Percentiles rank a stretch among this genome's conserved stretches.
Evolutionary conservation across 2,797 vertebrate species (phyloP).

Genomic region (Sebastes steindachneri): DNA sequence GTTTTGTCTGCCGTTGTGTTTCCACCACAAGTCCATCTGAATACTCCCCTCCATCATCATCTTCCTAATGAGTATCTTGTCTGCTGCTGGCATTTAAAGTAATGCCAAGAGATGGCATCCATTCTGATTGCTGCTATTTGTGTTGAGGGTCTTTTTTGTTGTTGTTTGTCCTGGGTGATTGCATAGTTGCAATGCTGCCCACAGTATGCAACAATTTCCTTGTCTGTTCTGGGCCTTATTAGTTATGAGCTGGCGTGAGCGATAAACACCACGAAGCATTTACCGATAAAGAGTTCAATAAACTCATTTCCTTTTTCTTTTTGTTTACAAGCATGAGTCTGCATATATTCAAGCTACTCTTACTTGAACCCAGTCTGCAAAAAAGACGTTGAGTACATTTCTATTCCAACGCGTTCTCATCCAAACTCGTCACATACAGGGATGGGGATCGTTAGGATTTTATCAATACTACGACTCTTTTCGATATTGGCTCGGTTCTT

Average conservation of each 20-base stretch:
- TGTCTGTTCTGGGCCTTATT: slow-evolving; percentile 39
- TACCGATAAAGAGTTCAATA: slow-evolving; percentile 48
- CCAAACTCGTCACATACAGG: no score
- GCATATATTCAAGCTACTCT: slow-evolving; percentile 23
- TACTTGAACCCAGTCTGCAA: not conserved
- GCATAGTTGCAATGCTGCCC: slow-evolving; percentile 37
- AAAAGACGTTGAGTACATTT: not conserved
- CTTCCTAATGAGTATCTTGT: slow-evolving; percentile 77
- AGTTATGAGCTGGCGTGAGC: slow-evolving; percentile 46
- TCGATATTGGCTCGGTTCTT: no score
- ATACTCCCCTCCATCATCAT: slow-evolving; percentile 74
- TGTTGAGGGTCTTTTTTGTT: slow-evolving; percentile 48
- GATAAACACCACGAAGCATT: slow-evolving; percentile 46
- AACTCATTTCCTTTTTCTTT: slow-evolving; percentile 52
- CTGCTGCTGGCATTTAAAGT: slow-evolving; percentile 75
- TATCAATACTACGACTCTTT: no score
- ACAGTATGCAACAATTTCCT: slow-evolving; percentile 45
- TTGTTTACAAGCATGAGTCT: slow-evolving; percentile 42
- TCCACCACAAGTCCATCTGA: slow-evolving; percentile 63
- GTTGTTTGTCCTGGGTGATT: slow-evolving; percentile 37
- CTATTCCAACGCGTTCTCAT: not conserved
- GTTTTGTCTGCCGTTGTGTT: slow-evolving; percentile 64
- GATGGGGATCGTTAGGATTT: no score
- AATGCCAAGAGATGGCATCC: slow-evolving; percentile 74
- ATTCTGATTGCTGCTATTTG: slow-evolving; percentile 74